Base-by-base conservation (phyloP, 1,140 invertebrate genomes). In the Diachasma alloeum region DNA sequence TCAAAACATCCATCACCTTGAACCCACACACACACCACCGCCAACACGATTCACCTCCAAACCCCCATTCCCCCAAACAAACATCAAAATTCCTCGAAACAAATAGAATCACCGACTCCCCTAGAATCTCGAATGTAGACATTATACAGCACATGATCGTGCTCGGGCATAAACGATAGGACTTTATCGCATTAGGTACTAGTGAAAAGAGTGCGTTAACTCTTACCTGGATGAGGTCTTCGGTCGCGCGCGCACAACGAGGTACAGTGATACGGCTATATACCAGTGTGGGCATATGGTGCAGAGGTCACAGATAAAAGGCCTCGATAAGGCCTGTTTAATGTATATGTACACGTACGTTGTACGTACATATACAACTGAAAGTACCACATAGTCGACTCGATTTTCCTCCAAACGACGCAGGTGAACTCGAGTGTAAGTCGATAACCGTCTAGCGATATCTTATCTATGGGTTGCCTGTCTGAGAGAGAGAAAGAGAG, bases 221-320 rank as follows among this genome's bases (percentile, higher is more conserved):
- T 74, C 69, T 42, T 74, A 73, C 77, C 76, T 74, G 80, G 68
- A 75, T 53, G 72, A 22, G 76, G 44, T 31, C 31, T 31, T 31
- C 31, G 31, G 31, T n/a, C 73, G 37, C 72, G 42, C 80, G 78
- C 80, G 73, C 67, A 42, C 66, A 46, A 13, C n/a, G 53, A 59
- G 19, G 44, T 63, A 48, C 53, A 76, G 11, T 71, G 39, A 63
- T 72, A 76, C 70, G 31, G n/a, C 26, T 63, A 63, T 63, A 63
- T 63, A 63, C 68, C 4, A 42, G 22, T 56, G 48, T 75, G 56
- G 76, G 70, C 79, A 80, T 72, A 67, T 79, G 82, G 84, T 83
- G 80, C 84, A 86, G 84, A 82, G 84, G 84, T 86, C 84, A 85
- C n/a, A 80, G 84, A 86, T 86, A 86, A 85, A 86, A 86, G 75